Percentiles rank a stretch among this genome's conserved stretches.
Conservation (phyloP, 2,113 vertebrate species). For the Leptodactylus fuscus region DNA sequence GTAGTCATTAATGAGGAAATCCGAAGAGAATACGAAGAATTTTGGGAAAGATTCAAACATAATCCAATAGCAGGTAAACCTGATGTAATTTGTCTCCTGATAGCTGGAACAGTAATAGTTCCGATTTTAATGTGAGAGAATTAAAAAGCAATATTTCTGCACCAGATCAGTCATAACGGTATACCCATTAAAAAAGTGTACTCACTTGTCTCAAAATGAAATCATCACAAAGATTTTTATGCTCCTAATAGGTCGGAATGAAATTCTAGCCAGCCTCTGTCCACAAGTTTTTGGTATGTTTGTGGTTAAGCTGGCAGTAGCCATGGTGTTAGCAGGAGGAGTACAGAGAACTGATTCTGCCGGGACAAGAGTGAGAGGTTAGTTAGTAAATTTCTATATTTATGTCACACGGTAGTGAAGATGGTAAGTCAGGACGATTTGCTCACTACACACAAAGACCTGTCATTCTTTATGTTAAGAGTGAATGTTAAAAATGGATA, state of each 20-base stretch:
- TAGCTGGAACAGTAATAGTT: neutral
- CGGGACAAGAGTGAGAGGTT: slow-evolving; percentile 91
- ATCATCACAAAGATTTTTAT: too few species aligned
- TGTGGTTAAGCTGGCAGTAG: slow-evolving; percentile 91
- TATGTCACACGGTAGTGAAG: too few species aligned
- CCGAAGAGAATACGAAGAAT: slow-evolving; percentile 88
- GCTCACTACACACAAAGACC: too few species aligned
- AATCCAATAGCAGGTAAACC: slow-evolving; percentile 85
- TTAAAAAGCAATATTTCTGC: neutral
- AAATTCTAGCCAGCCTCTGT: slow-evolving; percentile 92
- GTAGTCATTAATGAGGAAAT: slow-evolving; percentile 81
- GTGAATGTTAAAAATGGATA: too few species aligned
- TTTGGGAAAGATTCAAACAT: slow-evolving; percentile 83
- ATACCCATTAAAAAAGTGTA: neutral
- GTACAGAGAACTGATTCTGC: slow-evolving; percentile 92
- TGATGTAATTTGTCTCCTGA: neutral
- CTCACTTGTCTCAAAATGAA: too few species aligned
- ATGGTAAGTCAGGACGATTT: too few species aligned
- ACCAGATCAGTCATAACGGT: neutral
- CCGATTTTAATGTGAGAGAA: neutral
- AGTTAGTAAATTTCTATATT: slow-evolving; percentile 61
- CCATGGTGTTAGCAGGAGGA: slow-evolving; percentile 93
- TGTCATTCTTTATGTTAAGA: too few species aligned
- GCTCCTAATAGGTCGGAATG: slow-evolving; percentile 83
- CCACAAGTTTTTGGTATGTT: slow-evolving; percentile 97